phyloP scores from a whole-genome alignment of 2,888 invertebrate species.

The Arctia plantaginis region DNA sequence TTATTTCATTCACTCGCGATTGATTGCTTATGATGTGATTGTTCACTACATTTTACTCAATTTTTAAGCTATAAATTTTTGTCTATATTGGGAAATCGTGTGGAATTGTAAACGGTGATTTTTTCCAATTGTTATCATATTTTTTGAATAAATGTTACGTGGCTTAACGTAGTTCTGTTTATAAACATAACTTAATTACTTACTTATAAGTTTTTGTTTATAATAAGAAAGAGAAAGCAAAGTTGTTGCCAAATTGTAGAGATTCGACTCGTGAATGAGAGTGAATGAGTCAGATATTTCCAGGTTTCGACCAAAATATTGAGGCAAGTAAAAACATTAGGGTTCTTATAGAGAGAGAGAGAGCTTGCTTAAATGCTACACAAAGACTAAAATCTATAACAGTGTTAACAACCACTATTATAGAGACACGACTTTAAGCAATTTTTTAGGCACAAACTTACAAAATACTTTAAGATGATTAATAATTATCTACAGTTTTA shows the following conservation, averaged over 20 bases:
- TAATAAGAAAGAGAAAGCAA: neutral
- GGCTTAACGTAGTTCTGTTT: neutral
- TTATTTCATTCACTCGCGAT: conserved; percentile 76
- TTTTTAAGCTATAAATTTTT: conserved; percentile 37
- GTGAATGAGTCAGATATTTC: too few species aligned
- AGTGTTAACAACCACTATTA: neutral
- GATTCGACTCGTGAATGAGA: neutral
- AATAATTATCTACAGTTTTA: too few species aligned
- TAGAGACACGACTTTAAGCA: neutral
- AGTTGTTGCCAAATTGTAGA: neutral
- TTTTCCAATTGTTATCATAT: conserved; percentile 1
- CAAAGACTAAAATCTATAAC: neutral
- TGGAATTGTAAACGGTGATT: conserved; percentile 19
- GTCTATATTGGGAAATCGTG: conserved; percentile 14
- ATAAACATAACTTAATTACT: too few species aligned
- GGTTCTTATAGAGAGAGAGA: neutral
- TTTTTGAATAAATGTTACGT: conserved; percentile 9
- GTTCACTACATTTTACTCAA: conserved; percentile 70
- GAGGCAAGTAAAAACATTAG: neutral
- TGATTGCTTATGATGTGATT: conserved; percentile 82
- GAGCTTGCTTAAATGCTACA: neutral
- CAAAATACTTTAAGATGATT: too few species aligned
- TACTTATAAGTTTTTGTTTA: neutral
- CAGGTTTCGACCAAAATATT: neutral
- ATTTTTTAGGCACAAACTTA: neutral